Base-by-base conservation (phyloP, 37 sponge, comb jelly and placozoan species). In the Agelas oroides region DNA sequence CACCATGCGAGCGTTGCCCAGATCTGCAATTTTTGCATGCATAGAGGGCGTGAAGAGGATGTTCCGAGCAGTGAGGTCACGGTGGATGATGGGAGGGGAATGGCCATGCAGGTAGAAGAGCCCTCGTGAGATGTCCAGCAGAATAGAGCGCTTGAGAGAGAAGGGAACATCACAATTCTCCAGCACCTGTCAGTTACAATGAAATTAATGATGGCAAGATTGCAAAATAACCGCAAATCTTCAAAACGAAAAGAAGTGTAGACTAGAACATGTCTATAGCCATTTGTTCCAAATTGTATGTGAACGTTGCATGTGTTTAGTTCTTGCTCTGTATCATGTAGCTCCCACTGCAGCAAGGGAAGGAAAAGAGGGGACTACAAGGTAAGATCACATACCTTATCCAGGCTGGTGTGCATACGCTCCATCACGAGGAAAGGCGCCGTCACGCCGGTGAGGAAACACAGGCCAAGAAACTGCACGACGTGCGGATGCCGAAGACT, bases 41-140 rank as follows among this genome's bases (percentile, higher is more conserved):
- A 87, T 41, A 21, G 56, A 64, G 21, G 38, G 16, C 20, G 35
- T 78, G 25, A 87, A 21, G 25, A 87, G 78, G 27, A 87, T 71
- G 39, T 87, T 87, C 36, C 78, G 65, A 19, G 87, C 40, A 11
- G 73, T 79, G 14, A 87, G 74, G 27, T 87, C 80, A 18, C 80
- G 80, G 59, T 87, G 87, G 0, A 87, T 78, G 58, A 86, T 36
- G 17, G 70, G 58, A 24, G 86, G 86, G 0, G 24, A 19, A 13
- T 40, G 87, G 30, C 32, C 37, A 38, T 87, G 87, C 33, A 87
- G 74, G 56, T 73, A 87, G 39, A 56, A 41, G 37, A 88, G 65
- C 28, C 81, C 88, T 15, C 30, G 28, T n/a, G 82, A 68, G 6
- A 81, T 70, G 40, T 88, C 82, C n/a, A 52, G 39, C 30, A 88